A percentile compares a stretch with the other conserved stretches of the same genome.
These are phyloP conservation scores for Ceratosolen fusciceps DNA, from an alignment of 1,140 invertebrate genomes.

Conservation along the genomic window DNA sequence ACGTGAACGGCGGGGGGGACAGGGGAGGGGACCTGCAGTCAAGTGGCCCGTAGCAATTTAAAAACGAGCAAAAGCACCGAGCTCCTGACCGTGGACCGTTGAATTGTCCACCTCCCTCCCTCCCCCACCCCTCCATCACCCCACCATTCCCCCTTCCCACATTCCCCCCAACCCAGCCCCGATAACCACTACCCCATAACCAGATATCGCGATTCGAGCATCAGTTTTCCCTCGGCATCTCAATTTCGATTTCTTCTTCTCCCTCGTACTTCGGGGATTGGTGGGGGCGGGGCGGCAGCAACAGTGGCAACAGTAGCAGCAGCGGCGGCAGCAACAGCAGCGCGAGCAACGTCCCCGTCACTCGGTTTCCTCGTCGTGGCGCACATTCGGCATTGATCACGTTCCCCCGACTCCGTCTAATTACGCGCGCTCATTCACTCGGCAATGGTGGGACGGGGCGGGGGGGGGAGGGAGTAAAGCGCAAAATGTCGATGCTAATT, in stretches of 20 bases:
- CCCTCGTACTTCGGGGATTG: neutral
- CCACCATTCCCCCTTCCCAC: too few species aligned
- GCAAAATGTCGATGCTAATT: slow-evolving; percentile 49
- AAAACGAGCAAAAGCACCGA: neutral
- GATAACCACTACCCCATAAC: too few species aligned
- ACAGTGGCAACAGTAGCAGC: neutral
- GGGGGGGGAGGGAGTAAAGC: slow-evolving; percentile 38
- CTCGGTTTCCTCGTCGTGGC: slow-evolving; percentile 36
- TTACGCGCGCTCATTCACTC: slow-evolving; percentile 46
- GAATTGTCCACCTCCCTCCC: neutral
- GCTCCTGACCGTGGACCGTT: neutral
- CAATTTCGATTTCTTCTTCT: slow-evolving; percentile 13
- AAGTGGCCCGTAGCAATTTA: neutral
- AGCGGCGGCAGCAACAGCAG: neutral
- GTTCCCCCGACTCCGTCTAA: slow-evolving; percentile 46
- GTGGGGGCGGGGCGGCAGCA: neutral
- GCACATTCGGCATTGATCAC: slow-evolving; percentile 49
- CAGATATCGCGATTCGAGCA: neutral
- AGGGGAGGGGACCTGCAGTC: neutral
- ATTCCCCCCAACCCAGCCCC: too few species aligned
- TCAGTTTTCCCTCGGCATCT: slow-evolving; percentile 23
- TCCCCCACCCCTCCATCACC: too few species aligned
- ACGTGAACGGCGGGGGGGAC: too few species aligned
- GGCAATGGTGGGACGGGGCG: too few species aligned
- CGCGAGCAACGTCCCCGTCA: slow-evolving; percentile 22